A percentile compares a stretch with the other conserved stretches of the same genome.
phyloP scores from a whole-genome alignment of 2,888 invertebrate species.

The Tenthredo livida region DNA sequence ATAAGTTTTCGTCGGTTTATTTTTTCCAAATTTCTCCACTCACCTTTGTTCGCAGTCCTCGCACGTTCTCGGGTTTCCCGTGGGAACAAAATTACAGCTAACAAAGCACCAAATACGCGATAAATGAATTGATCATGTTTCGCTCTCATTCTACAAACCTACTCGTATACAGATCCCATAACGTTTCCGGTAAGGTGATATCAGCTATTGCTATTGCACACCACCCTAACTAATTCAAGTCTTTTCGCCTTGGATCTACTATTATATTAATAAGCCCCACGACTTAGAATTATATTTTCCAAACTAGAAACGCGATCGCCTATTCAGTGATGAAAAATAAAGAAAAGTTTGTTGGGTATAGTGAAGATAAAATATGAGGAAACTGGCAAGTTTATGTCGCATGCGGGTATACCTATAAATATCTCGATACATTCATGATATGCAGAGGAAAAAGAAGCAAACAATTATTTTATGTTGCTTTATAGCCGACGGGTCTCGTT shows the following conservation, averaged over 20 bases:
- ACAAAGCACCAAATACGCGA: constrained; percentile 70
- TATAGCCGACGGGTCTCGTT: constrained; percentile 31
- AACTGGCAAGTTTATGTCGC: not conserved
- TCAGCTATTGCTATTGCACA: not conserved
- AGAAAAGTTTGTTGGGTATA: not conserved
- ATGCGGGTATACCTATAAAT: not conserved
- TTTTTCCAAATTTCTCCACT: constrained; percentile 8
- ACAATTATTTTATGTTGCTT: not conserved
- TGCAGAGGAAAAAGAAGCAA: constrained; percentile 5
- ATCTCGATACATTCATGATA: not conserved
- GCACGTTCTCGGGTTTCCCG: constrained; percentile 69
- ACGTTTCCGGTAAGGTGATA: constrained; percentile 53
- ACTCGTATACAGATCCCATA: constrained; percentile 15
- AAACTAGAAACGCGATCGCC: constrained; percentile 41
- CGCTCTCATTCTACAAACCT: constrained; percentile 45
- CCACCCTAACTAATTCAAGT: not conserved
- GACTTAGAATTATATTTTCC: constrained; percentile 7
- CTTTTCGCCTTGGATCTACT: constrained; percentile 21
- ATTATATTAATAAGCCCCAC: constrained; percentile 44
- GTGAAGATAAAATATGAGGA: not conserved
- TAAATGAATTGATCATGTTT: constrained; percentile 73
- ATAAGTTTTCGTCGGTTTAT: constrained; percentile 55
- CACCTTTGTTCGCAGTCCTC: constrained; percentile 36
- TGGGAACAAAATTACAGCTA: constrained; percentile 66
- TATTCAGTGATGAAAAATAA: not conserved